Evolutionary conservation across 2,113 vertebrate species (phyloP).

Genomic region (Cairina moschata): DNA sequence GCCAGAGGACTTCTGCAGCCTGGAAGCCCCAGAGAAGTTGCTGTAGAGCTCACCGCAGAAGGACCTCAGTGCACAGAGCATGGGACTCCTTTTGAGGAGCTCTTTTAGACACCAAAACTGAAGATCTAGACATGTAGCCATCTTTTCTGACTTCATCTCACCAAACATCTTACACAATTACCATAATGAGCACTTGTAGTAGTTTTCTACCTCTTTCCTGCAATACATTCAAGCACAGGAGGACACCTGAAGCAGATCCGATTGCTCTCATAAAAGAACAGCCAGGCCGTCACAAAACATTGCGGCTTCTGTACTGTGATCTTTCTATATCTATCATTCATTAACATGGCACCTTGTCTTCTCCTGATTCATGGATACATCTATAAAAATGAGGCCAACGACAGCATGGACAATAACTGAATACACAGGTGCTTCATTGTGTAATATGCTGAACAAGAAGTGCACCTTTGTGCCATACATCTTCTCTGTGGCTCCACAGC

Average conservation of each 20-base stretch:
- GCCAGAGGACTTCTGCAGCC: neutral
- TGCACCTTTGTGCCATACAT: slow-evolving; percentile 7
- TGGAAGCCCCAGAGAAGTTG: neutral
- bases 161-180: neutral
- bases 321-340: slow-evolving; percentile 3
- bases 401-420: neutral
- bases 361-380: neutral
- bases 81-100: neutral
- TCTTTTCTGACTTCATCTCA: neutral
- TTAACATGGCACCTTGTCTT: neutral
- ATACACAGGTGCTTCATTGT: neutral
- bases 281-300: neutral
- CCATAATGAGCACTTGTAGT: neutral
- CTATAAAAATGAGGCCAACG: neutral
- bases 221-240: neutral
- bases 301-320: neutral
- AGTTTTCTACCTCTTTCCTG: neutral
- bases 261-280: neutral
- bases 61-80: neutral
- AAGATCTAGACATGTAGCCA: neutral
- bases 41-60: neutral
- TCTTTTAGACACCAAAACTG: neutral
- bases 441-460: neutral
- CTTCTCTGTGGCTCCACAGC: slow-evolving; percentile 28
- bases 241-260: neutral